Conservation (phyloP, 2,888 invertebrate species). For the Urechis unicinctus region DNA sequence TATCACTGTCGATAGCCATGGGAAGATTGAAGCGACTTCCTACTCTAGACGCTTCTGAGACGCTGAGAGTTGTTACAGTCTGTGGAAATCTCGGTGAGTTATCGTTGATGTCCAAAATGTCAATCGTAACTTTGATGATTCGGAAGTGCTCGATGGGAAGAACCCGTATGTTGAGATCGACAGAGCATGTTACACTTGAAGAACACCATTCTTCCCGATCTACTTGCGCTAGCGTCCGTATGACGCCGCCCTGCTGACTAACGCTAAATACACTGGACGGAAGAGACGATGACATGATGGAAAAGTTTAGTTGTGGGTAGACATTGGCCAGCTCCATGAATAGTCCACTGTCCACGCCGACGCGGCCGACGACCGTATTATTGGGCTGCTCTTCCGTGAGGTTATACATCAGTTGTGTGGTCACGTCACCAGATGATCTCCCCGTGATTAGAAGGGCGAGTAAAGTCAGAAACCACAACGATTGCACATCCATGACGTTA, state of each 20-base stretch:
- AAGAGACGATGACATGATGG: conserved; percentile 5
- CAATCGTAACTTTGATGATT: conserved; percentile 7
- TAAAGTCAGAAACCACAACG: no score
- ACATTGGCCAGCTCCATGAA: background rate
- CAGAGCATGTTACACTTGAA: conserved; percentile 5
- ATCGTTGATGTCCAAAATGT: conserved; percentile 15
- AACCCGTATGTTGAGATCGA: conserved; percentile 9
- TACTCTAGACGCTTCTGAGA: conserved; percentile 7
- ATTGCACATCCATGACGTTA: no score
- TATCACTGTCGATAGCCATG: conserved; percentile 9
- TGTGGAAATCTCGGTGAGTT: conserved; percentile 12
- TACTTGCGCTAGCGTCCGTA: conserved; percentile 6
- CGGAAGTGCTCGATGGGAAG: conserved; percentile 5
- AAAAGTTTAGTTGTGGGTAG: conserved; percentile 2
- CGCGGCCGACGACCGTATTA: conserved; percentile 11
- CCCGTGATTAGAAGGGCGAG: no score
- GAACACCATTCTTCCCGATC: conserved; percentile 16
- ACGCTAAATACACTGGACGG: conserved; percentile 10
- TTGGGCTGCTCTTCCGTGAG: conserved; percentile 14
- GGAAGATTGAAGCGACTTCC: conserved; percentile 8
- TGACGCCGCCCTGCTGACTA: conserved; percentile 6
- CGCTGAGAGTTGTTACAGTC: conserved; percentile 1
- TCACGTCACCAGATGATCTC: no score
- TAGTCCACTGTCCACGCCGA: conserved; percentile 6
- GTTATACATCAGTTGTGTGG: no score